Evolutionary conservation across 2,888 invertebrate genomes (phyloP).

Genomic region (Tetramorium bicarinatum): DNA sequence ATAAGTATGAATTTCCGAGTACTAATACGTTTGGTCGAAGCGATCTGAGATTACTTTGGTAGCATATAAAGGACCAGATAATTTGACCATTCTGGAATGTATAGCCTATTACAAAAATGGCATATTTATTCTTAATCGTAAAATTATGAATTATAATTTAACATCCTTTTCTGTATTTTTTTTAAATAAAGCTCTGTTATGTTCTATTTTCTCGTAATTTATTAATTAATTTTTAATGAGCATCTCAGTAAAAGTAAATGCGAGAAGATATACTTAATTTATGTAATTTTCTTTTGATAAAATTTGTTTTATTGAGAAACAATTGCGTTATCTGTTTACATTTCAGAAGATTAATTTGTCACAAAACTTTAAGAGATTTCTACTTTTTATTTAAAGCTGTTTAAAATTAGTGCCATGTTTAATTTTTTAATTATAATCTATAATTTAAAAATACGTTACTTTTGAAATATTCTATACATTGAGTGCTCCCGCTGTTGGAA

Average conservation of each 20-base stretch:
- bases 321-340: neutral
- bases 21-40: neutral
- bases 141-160: neutral
- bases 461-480: slow-evolving; percentile 10
- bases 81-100: neutral
- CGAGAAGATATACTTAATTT: neutral
- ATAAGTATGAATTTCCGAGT: neutral
- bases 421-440: neutral
- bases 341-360: neutral
- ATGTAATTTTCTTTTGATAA: neutral
- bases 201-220: neutral
- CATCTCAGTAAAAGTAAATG: neutral
- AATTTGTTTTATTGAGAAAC: neutral
- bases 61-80: neutral
- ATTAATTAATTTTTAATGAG: slow-evolving; percentile 16
- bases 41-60: neutral
- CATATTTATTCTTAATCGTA: neutral
- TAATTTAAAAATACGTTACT: neutral
- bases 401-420: neutral
- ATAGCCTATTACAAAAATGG: neutral
- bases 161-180: neutral
- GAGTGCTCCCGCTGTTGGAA: slow-evolving; percentile 6
- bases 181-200: neutral
- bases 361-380: neutral
- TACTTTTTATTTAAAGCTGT: neutral